Evolutionary conservation across 2,888 invertebrate species (phyloP), one percentile per base, ranked within the genome.

Genomic region (Bimastos eiseni): DNA sequence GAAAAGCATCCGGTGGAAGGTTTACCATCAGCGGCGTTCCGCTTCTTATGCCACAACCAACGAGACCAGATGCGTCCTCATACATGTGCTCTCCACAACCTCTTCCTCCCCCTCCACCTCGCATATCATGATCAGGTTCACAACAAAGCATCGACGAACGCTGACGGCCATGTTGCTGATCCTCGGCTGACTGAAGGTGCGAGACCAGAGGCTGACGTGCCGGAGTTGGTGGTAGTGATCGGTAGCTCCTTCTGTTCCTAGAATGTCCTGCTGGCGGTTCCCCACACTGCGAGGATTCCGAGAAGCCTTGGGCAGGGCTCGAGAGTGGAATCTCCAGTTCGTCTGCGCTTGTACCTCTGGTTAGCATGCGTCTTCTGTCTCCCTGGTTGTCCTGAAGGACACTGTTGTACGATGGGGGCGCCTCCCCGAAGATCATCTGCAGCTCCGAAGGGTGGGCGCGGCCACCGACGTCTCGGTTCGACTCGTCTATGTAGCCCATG

Each of bases 321-420:
- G 86, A 34, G 11, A 37, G 36, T 8, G 86, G 86, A 21, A 86
- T 33, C 86, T 86, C 86, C 86, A 86, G 86, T 24, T 86, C 86
- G 37, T 86, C 86, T 17, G 86, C 86, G 86, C 86, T 86, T 17
- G 36, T 86, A 37, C 86, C 86, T 15, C 86, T 86, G 5, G 37
- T 36, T 36, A 86, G 34, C 86, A 86, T 24, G 36, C 86, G 86
- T 86, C 86, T 86, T 24, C 86, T 17, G 86, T 86, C 86, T 17
- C 17, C 86, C 0, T 86, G 86, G 13, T 86, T 34, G 36, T 86
- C 21, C 86, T 86, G 86, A 21, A 90, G 86, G 4, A 90, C 90
- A 33, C 90, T 90, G 89, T 89, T 88, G 38, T 90, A 90, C 17
- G 90, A 88, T 19, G 90, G 90, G 19, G 90, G 90, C 6, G 90